Evolutionary conservation across 2,888 invertebrate genomes (phyloP).

Genomic region (Drosophila kambysellisi): DNA sequence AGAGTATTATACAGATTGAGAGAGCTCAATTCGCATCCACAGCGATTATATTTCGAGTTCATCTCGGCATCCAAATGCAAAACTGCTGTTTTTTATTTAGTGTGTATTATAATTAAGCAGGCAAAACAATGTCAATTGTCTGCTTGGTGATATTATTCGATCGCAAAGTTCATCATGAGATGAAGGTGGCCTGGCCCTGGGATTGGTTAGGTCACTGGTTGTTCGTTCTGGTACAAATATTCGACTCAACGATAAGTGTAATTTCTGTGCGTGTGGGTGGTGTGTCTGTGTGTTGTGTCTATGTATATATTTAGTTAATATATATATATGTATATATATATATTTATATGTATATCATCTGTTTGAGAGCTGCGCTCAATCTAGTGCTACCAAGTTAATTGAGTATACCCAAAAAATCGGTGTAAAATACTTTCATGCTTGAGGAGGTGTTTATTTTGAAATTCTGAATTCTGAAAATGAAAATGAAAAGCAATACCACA

Average conservation of each 20-base stretch:
- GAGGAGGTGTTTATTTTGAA: slow-evolving; percentile 14
- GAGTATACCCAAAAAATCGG: slow-evolving; percentile 22
- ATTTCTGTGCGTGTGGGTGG: slow-evolving; percentile 17
- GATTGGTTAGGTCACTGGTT: slow-evolving; percentile 22
- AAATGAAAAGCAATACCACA: slow-evolving; percentile 22
- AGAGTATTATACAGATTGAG: slow-evolving; percentile 1
- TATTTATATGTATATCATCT: slow-evolving; percentile 11
- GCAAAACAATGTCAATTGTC: too few relatives aligned
- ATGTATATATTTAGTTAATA: slow-evolving; percentile 1
- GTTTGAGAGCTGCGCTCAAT: slow-evolving; percentile 32
- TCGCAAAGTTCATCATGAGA: slow-evolving; percentile 15
- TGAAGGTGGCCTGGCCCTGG: slow-evolving; percentile 10
- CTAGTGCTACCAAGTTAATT: slow-evolving; percentile 12
- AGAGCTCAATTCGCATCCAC: slow-evolving; percentile 23
- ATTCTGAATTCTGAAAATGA: slow-evolving; percentile 7
- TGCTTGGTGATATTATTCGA: slow-evolving; percentile 1
- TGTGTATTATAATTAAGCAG: slow-evolving; percentile 1
- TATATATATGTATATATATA: background rate
- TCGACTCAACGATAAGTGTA: slow-evolving; percentile 11
- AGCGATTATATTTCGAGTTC: slow-evolving; percentile 25
- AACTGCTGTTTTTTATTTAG: slow-evolving; percentile 13
- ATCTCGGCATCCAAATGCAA: slow-evolving; percentile 12
- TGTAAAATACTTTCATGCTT: slow-evolving; percentile 18
- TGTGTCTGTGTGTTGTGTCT: slow-evolving; percentile 34
- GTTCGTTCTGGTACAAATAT: slow-evolving; percentile 15